Evolutionary conservation across 2,888 invertebrate species (phyloP), one percentile per base, ranked within the genome.

Genomic region (Xylota sylvarum): DNA sequence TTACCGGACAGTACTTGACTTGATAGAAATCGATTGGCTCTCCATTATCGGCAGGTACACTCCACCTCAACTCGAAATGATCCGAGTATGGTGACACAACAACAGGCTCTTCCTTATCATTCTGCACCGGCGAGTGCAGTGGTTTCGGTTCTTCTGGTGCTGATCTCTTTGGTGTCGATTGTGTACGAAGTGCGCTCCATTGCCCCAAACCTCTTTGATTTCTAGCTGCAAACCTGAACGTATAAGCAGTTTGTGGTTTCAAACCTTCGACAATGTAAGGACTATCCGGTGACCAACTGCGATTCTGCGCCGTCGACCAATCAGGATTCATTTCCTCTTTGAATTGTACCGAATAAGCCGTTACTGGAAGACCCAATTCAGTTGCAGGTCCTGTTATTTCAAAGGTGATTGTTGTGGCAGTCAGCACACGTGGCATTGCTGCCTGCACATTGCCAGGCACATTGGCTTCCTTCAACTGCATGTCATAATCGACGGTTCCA

Each of bases 21-120:
- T 95, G 94, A 92, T 97, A 98, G 92, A 94, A 94, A 90, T 97
- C 96, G 90, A 98, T 97, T 30, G 96, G 96, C 92, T 97, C 97
- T 7, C 98, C 98, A 92, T 98, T 98, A 91, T 98, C 96, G 65
- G 96, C 95, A 0, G 98, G 97, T 65, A 96, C 95, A 89, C 95
- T 95, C 98, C 98, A 98, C 90, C 95, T 94, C 19, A 98, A 92
- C 90, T 97, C 96, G 91, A 95, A 97, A 90, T 95, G 95, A 92
- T 97, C 96, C 30, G 95, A 95, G 91, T 95, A 97, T 50, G 94
- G 94, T 48, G 95, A 96, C 4, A 93, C 91, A 0, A 94, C 93
- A 14, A 94, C 93, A 3, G 92, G 92, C 27, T 94, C 93, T 58
- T 93, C 92, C 76, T 92, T 91, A 70, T 93, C 92, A 58, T 93